These are phyloP conservation scores for Epinotia nisella DNA, from an alignment of 2,888 invertebrate species.

Conservation along the genomic window DNA sequence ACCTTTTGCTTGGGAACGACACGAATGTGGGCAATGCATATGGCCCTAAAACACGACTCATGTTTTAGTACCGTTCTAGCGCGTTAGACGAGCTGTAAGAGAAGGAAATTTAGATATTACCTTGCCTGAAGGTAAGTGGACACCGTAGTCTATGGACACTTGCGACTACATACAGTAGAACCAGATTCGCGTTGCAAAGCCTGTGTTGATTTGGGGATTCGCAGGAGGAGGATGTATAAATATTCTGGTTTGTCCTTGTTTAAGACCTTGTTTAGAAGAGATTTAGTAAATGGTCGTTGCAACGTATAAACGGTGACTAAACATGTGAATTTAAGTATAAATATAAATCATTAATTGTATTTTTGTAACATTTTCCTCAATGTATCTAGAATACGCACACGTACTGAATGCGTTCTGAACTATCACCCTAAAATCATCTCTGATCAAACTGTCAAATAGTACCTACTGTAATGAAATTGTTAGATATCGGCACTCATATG, in stretches of 20 bases:
- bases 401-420: slow-evolving; percentile 7
- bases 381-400: neutral
- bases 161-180: too few species aligned
- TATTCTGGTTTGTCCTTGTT: too few species aligned
- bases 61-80: too few species aligned
- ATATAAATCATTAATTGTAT: slow-evolving; percentile 14
- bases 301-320: slow-evolving; percentile 20
- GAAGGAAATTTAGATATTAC: too few species aligned
- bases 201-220: neutral
- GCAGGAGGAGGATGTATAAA: neutral
- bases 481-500: neutral
- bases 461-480: slow-evolving; percentile 1
- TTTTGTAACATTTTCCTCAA: slow-evolving; percentile 27
- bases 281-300: neutral
- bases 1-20: too few species aligned
- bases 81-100: too few species aligned
- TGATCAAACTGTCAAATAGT: slow-evolving; percentile 7
- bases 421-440: slow-evolving; percentile 9
- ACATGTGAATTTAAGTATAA: slow-evolving; percentile 17
- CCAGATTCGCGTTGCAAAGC: neutral
- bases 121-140: too few species aligned
- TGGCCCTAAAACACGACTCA: too few species aligned
- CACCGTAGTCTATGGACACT: too few species aligned
- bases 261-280: too few species aligned
- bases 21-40: too few species aligned